Evolutionary conservation across 2,797 vertebrate species (phyloP).

Genomic region (Cyprinella venusta): DNA sequence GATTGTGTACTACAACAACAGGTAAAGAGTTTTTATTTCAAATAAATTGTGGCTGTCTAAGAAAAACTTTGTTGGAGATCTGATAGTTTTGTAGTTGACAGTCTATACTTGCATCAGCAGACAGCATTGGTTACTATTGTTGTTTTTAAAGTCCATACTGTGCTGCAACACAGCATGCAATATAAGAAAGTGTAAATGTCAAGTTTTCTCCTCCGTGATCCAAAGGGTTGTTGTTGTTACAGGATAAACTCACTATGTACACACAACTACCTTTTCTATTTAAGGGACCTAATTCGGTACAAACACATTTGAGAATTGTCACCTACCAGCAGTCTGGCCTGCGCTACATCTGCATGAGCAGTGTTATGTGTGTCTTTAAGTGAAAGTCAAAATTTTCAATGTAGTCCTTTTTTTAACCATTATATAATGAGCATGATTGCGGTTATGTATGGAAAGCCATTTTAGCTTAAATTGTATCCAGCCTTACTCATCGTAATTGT

Average conservation of each 20-base stretch:
- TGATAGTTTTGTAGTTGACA: background rate
- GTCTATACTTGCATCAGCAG: slow-evolving; percentile 23
- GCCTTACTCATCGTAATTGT: too few relatives aligned
- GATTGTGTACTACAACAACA: background rate
- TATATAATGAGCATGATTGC: slow-evolving; percentile 26
- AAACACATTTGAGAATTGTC: background rate
- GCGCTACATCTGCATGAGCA: background rate
- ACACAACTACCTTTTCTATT: background rate
- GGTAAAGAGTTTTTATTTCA: background rate
- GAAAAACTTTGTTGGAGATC: background rate
- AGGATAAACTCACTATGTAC: slow-evolving; percentile 12
- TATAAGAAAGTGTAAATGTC: slow-evolving; percentile 20
- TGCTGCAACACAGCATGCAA: background rate
- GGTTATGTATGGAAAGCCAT: background rate
- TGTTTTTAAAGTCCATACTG: background rate
- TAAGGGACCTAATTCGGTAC: background rate
- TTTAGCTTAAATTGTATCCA: too few relatives aligned
- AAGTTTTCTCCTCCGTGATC: background rate
- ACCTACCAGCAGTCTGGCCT: background rate
- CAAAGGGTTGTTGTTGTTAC: background rate
- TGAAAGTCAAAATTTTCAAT: background rate
- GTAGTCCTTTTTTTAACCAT: background rate
- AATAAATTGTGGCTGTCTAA: background rate
- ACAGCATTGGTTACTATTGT: background rate
- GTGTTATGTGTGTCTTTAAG: background rate